Percentiles rank a stretch among this genome's conserved stretches.
Conservation (phyloP, 2,888 invertebrate genomes). For the Melangyna quadrimaculata region DNA sequence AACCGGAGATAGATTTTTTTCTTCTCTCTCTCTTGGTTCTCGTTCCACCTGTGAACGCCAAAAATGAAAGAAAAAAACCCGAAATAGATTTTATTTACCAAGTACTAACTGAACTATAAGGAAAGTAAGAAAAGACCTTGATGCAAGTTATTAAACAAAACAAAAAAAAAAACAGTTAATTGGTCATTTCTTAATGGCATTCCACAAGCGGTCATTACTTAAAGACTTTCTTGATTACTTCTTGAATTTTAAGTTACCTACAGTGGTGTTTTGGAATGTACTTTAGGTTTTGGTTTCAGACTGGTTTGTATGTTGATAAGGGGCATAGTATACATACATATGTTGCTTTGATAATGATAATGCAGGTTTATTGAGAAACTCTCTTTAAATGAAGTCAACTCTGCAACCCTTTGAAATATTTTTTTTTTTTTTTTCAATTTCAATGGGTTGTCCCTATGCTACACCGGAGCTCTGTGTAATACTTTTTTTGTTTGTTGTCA, state of each 20-base stretch:
- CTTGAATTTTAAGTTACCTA: not conserved
- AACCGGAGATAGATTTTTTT: not conserved
- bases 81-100: not conserved
- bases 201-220: constrained; percentile 8
- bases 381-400: not conserved
- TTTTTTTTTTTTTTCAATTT: not conserved
- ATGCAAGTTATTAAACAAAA: constrained; percentile 2
- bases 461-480: not conserved
- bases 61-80: constrained; percentile 6
- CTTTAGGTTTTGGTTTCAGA: not conserved
- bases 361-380: not conserved
- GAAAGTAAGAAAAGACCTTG: constrained; percentile 1
- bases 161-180: constrained; percentile 11
- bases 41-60: not conserved
- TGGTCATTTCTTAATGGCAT: constrained; percentile 20
- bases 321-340: not conserved
- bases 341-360: not conserved
- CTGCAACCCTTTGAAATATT: not conserved
- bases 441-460: not conserved
- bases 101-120: not conserved
- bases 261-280: not conserved
- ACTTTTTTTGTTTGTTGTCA: not conserved
- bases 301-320: not conserved
- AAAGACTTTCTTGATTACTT: not conserved
- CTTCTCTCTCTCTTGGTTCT: not conserved